These are phyloP conservation scores for Ceratosolen solmsi DNA, from an alignment of 1,140 invertebrate species.

Conservation along the genomic window DNA sequence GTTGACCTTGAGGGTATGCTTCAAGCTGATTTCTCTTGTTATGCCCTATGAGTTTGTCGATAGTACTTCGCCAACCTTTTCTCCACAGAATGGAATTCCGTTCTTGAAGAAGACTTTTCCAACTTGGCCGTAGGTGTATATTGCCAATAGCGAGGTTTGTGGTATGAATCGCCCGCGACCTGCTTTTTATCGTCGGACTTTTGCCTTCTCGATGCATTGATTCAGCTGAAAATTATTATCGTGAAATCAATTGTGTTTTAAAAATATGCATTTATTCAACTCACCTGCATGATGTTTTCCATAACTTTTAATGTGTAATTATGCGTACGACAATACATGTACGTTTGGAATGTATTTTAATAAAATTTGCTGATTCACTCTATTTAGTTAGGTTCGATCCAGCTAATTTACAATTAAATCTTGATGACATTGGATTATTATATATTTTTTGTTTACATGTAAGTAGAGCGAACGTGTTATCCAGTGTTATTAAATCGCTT, in stretches of 20 bases:
- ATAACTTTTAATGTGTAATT: background rate
- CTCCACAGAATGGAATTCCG: background rate
- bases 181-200: background rate
- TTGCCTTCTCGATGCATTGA: background rate
- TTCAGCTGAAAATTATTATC: slow-evolving; percentile 15
- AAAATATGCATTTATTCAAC: background rate
- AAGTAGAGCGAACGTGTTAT: too few species aligned
- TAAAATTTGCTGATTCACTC: background rate
- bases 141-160: background rate
- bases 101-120: background rate
- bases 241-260: background rate
- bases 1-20: slow-evolving; percentile 25
- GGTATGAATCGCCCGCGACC: background rate
- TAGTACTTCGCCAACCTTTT: background rate
- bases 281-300: background rate
- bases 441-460: too few species aligned
- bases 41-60: background rate
- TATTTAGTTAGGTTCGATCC: too few species aligned
- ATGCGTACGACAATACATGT: background rate
- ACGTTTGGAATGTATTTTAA: background rate
- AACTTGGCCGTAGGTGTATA: background rate
- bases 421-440: too few species aligned
- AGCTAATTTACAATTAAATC: too few species aligned
- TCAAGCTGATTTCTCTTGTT: background rate
- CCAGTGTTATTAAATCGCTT: too few species aligned